Base-by-base conservation (phyloP, 2,113 vertebrate species). In the Tetrax tetrax region DNA sequence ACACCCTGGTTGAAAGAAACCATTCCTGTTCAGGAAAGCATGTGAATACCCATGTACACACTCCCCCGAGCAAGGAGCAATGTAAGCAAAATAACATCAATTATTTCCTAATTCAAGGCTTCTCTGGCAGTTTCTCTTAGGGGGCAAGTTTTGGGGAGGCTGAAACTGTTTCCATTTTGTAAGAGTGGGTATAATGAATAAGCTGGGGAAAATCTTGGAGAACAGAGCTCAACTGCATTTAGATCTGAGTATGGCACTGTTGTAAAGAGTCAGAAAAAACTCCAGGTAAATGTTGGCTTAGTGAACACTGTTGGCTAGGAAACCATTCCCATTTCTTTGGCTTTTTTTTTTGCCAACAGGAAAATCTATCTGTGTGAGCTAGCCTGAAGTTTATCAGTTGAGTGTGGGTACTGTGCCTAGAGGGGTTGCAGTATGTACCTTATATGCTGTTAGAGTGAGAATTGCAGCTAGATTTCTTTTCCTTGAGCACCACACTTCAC, bases 231-330 rank as follows among this genome's bases (percentile, higher is more conserved):
- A 0, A 9, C 29, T 35, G 48, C 41, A 5, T 80, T 96, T 90
- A 31, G 65, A 57, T 85, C 61, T 1, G 14, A n/a, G 31, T 47
- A 19, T 48, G 64, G 31, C 11, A 14, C 38, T 56, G 12, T 22
- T 71, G 27, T 75, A 33, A 87, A 64, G 29, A 83, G 61, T 50
- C 35, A 50, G 54, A 51, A 92, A 47, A 88, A 29, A 66, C 14
- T 77, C 28, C 24, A 81, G 84, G 59, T 88, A 89, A 95, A 77
- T 2, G 27, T 5, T 89, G 65, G 43, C 57, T 75, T 64, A 72
- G 57, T 72, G 87, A 85, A n/a, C 41, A 19, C 38, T n/a, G 74
- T 78, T 94, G 81, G 70, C 89, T 93, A 71, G 70, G 78, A 93
- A 91, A 87, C 66, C 37, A n/a, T 71, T 85, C 24, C 37, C 33